Evolutionary conservation across 2,888 invertebrate species (phyloP).

Genomic region (Neoscelio sp.): DNA sequence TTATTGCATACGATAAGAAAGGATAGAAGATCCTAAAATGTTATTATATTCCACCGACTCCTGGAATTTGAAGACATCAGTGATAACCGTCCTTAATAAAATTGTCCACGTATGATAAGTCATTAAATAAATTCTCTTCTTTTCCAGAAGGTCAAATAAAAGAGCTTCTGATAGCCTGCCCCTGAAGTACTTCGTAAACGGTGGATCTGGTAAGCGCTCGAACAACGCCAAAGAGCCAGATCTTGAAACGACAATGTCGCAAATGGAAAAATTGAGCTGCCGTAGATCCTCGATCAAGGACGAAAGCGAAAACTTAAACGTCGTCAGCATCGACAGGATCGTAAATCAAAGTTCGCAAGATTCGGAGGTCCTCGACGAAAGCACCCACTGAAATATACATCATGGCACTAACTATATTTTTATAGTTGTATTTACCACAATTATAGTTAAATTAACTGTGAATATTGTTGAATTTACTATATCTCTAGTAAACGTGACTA

Average conservation of each 20-base stretch:
- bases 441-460: slow-evolving; percentile 23
- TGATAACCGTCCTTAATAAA: no score
- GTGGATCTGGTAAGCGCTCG: slow-evolving; percentile 78
- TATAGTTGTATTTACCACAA: slow-evolving; percentile 53
- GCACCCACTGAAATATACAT: slow-evolving; percentile 61
- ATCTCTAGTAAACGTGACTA: slow-evolving; percentile 52
- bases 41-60: no score
- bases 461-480: neutral
- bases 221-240: slow-evolving; percentile 70
- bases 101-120: no score
- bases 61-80: no score
- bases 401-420: slow-evolving; percentile 69
- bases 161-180: slow-evolving; percentile 75
- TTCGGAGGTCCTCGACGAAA: slow-evolving; percentile 61
- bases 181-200: slow-evolving; percentile 79
- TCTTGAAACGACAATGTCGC: slow-evolving; percentile 65
- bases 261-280: slow-evolving; percentile 67
- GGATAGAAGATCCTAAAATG: no score
- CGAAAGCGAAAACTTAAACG: slow-evolving; percentile 73
- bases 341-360: slow-evolving; percentile 53
- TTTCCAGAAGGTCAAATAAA: slow-evolving; percentile 58
- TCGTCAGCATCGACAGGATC: slow-evolving; percentile 68
- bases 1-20: no score
- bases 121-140: neutral
- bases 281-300: slow-evolving; percentile 70